These are phyloP conservation scores for Smittia sp. DNA, from an alignment of 2,888 invertebrate genomes.

Conservation along the genomic window DNA sequence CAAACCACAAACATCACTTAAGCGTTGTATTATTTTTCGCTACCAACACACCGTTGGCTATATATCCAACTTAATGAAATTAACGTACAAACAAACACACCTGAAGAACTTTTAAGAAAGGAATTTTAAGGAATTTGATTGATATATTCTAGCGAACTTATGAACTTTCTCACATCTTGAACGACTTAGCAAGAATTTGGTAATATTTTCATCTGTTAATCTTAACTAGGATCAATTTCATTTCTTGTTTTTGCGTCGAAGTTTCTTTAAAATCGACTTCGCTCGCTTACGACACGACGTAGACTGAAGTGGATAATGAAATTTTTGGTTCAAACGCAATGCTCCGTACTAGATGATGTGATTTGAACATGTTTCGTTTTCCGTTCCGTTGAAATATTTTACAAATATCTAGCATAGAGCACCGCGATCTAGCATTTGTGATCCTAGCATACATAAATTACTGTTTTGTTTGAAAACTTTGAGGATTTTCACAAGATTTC, in stretches of 20 bases:
- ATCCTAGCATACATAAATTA: no score
- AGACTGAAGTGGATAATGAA: background rate
- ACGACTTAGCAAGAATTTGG: background rate
- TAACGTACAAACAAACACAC: conserved; percentile 39
- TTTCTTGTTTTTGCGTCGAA: background rate
- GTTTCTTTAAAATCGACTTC: background rate
- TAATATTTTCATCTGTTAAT: background rate
- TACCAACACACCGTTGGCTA: background rate
- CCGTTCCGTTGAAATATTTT: background rate
- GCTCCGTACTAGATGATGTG: background rate
- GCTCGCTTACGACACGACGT: background rate
- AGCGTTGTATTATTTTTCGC: conserved; percentile 9
- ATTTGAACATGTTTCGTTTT: background rate
- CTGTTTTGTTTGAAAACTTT: no score
- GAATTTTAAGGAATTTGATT: conserved; percentile 9
- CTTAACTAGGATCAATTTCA: background rate
- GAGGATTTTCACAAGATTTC: no score
- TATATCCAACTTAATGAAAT: conserved; percentile 28
- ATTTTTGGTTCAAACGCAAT: background rate
- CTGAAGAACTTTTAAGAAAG: conserved; percentile 28
- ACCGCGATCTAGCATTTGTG: no score
- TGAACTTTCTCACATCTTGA: background rate
- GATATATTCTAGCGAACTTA: background rate
- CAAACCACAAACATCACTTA: conserved; percentile 23
- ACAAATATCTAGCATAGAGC: background rate